Conservation (phyloP, 2,797 vertebrate genomes). For the Microchirus variegatus region DNA sequence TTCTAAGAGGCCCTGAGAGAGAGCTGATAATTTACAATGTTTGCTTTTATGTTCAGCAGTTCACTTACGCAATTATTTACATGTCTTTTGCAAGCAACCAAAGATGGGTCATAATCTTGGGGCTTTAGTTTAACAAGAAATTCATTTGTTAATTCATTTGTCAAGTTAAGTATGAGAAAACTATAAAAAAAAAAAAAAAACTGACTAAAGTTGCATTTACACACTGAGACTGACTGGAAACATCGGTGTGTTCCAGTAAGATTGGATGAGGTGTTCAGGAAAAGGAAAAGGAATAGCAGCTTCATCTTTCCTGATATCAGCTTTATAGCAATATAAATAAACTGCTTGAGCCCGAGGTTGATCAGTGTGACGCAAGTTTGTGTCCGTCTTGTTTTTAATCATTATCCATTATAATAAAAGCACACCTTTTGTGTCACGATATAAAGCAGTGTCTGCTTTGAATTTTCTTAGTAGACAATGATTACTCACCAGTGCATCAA, state of each 20-base stretch:
- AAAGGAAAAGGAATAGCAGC: constrained; percentile 21
- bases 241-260: neutral
- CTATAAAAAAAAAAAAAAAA: too few relatives aligned
- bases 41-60: constrained; percentile 12
- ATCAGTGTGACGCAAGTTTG: too few relatives aligned
- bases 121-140: neutral
- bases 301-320: constrained; percentile 14
- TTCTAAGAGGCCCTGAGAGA: constrained; percentile 6
- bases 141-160: constrained; percentile 6
- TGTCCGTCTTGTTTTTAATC: neutral
- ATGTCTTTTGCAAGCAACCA: constrained; percentile 13
- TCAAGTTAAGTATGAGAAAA: constrained; percentile 23
- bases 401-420: neutral
- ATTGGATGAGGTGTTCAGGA: neutral
- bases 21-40: constrained; percentile 11
- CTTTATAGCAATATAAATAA: neutral
- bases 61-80: constrained; percentile 31
- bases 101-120: neutral
- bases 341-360: too few relatives aligned
- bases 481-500: too few relatives aligned
- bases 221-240: constrained; percentile 12
- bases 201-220: constrained; percentile 37
- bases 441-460: too few relatives aligned
- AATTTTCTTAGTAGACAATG: too few relatives aligned
- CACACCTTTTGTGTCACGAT: neutral